Evolutionary conservation across 2,113 vertebrate genomes (phyloP).

Genomic region (Myrmecophaga tridactyla): DNA sequence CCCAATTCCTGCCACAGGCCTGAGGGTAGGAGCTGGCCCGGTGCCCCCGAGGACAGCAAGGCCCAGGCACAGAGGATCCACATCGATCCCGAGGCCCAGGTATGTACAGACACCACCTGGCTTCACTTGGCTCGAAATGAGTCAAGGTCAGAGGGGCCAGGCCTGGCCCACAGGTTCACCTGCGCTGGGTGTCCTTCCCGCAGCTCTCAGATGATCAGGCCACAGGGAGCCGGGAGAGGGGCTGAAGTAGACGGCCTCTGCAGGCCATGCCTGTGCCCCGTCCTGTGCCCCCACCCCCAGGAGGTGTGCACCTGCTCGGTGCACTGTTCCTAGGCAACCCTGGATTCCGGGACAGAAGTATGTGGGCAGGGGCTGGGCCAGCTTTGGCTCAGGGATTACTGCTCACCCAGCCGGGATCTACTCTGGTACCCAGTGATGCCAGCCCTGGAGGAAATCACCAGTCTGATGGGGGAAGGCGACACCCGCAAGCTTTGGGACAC

Average conservation of each 20-base stretch:
- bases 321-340: neutral
- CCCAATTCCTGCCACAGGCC: slow-evolving; percentile 82
- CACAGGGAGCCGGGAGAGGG: neutral
- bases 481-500: neutral
- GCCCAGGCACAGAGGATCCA: slow-evolving; percentile 88
- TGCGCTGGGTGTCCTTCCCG: neutral
- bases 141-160: neutral
- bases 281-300: neutral
- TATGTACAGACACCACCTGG: slow-evolving; percentile 71
- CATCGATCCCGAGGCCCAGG: slow-evolving; percentile 89
- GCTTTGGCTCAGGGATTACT: neutral
- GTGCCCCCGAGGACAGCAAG: slow-evolving; percentile 89
- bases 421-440: neutral
- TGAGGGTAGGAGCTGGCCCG: slow-evolving; percentile 88
- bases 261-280: neutral
- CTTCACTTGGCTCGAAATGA: neutral
- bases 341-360: neutral
- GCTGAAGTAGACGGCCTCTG: neutral
- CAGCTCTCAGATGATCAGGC: neutral
- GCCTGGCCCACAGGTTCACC: no score
- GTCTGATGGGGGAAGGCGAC: neutral
- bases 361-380: neutral
- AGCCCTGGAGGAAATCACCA: neutral
- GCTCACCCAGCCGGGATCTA: neutral
- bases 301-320: neutral